Percentiles rank a stretch among this genome's conserved stretches.
Evolutionary conservation across 2,797 vertebrate species (phyloP).

Genomic region (Chiroxiphia lanceolata): DNA sequence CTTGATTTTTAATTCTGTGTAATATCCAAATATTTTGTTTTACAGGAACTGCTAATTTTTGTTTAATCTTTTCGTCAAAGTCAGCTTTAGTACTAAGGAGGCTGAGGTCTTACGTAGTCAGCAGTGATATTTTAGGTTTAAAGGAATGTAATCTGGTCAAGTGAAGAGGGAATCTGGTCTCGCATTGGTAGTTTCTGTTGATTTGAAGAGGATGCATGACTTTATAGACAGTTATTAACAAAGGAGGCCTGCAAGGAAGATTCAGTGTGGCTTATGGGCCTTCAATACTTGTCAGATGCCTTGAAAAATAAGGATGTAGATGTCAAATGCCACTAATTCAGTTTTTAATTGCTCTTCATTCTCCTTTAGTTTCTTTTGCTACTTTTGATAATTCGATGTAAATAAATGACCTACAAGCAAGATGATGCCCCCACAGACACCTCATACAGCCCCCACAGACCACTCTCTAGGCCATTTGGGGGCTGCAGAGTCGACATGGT

Average conservation of each 20-base stretch:
- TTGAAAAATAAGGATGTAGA: not conserved
- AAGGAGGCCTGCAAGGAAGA: not conserved
- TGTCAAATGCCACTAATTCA: not conserved
- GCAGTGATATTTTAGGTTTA: not conserved
- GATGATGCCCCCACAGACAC: not conserved
- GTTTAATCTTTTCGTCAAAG: constrained; percentile 60
- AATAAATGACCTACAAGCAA: not conserved
- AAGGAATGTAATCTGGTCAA: not conserved
- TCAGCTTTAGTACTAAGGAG: not conserved
- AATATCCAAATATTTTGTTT: constrained; percentile 50
- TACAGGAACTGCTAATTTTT: constrained; percentile 60
- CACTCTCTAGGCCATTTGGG: not conserved
- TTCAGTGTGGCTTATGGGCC: not conserved
- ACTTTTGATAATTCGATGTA: not conserved
- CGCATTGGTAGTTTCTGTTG: not conserved
- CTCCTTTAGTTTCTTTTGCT: not conserved
- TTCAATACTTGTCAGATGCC: not conserved
- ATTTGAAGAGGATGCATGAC: not conserved
- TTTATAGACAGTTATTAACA: not conserved
- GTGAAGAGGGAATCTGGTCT: not conserved
- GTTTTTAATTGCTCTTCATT: not conserved
- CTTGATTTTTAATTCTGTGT: constrained; percentile 64
- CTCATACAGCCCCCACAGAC: not conserved
- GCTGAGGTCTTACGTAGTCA: not conserved
- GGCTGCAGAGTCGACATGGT: not conserved